Conservation (phyloP, 2,888 invertebrate species). For the Parelbella ahira region DNA sequence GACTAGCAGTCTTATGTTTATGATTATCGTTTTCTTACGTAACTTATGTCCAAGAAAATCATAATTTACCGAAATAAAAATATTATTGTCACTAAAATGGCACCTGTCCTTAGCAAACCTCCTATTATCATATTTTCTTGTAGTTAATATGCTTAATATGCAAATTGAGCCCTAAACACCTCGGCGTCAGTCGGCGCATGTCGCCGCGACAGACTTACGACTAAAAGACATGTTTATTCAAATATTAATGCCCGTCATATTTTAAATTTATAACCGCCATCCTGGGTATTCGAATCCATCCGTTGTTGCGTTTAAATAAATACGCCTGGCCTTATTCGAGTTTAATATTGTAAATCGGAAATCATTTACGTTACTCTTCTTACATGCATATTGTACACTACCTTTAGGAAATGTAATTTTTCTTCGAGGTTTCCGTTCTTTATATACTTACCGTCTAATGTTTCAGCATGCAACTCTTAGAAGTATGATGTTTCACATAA, state of each 20-base stretch:
- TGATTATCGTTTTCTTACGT: too few relatives aligned
- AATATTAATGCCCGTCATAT: conserved; percentile 68
- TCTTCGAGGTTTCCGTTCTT: too few relatives aligned
- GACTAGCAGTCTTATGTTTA: too few relatives aligned
- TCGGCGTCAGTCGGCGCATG: conserved; percentile 42
- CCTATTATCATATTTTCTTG: conserved; percentile 20
- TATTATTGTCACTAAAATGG: conserved; percentile 8
- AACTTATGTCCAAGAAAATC: too few relatives aligned
- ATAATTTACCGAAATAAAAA: neutral
- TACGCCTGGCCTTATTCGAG: conserved; percentile 39
- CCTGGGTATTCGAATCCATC: conserved; percentile 28
- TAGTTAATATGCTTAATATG: conserved; percentile 31
- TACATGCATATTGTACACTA: too few relatives aligned
- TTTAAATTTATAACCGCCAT: conserved; percentile 57
- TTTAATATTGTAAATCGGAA: conserved; percentile 28
- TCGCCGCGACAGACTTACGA: conserved; percentile 45
- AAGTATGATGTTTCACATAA: too few relatives aligned
- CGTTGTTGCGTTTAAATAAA: conserved; percentile 35
- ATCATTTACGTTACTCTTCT: conserved; percentile 1
- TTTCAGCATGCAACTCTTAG: too few relatives aligned
- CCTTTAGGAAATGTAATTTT: too few relatives aligned
- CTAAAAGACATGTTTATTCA: conserved; percentile 67
- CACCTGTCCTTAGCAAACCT: conserved; percentile 8
- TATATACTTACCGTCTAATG: too few relatives aligned
- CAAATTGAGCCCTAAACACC: conserved; percentile 49